These are phyloP conservation scores for Diprion similis DNA, from an alignment of 1,140 invertebrate genomes.

Conservation along the genomic window DNA sequence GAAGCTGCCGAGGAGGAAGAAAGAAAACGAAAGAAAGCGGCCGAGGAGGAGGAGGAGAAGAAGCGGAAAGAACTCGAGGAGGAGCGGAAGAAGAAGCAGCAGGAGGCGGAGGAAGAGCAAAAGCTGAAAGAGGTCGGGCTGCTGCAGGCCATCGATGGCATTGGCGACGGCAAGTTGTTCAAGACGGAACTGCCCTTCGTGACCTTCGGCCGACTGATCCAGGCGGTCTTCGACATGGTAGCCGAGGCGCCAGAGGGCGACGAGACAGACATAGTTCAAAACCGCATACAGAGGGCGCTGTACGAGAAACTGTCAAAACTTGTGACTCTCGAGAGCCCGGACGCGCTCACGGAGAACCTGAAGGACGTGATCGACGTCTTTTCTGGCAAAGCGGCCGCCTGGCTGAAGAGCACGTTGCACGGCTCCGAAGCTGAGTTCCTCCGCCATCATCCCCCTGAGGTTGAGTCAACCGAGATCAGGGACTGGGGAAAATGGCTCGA, in stretches of 20 bases:
- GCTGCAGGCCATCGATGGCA: neutral
- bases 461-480: constrained; percentile 38
- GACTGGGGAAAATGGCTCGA: constrained; percentile 41
- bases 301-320: constrained; percentile 37
- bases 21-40: neutral
- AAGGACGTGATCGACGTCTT: constrained; percentile 41
- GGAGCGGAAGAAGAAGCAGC: constrained; percentile 7
- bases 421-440: constrained; percentile 35
- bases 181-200: constrained; percentile 42
- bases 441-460: constrained; percentile 29
- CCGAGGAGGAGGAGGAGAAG: neutral
- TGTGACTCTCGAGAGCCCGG: constrained; percentile 26
- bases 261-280: constrained; percentile 31
- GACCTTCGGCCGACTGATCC: constrained; percentile 39
- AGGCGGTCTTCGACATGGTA: constrained; percentile 39
- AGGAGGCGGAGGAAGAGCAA: constrained; percentile 15
- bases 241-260: constrained; percentile 30
- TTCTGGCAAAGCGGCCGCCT: constrained; percentile 45
- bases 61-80: constrained; percentile 6
- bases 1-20: neutral
- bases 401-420: constrained; percentile 38
- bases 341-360: constrained; percentile 27
- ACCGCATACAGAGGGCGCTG: constrained; percentile 40
- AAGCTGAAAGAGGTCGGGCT: neutral
- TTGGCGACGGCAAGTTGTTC: constrained; percentile 22